Evolutionary conservation across 2,888 invertebrate genomes (phyloP), one percentile per base, ranked within the genome.

Genomic region (Lithophane socia): DNA sequence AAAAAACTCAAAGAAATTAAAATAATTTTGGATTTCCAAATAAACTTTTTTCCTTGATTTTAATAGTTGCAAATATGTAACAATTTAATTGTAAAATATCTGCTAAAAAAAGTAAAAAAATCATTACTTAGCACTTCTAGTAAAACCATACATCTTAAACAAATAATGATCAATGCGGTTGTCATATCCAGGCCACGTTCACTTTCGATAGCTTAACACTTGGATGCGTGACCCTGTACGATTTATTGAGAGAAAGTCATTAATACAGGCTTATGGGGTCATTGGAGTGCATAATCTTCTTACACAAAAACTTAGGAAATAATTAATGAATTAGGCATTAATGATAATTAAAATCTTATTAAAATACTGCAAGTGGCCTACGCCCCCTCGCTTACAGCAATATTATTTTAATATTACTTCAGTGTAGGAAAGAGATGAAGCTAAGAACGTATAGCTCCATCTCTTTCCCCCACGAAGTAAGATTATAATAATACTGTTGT

Each of bases 161-260:
- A 72, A 84, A 79, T 82, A 86, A 72, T 81, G 77, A 84, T 84
- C 88, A 90, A 90, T 90, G 91, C 88, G 79, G 90, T 76, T 85
- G 85, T 88, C 85, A 88, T 86, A 85, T 79, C 70, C 88, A 77
- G 87, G 85, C 71, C 80, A 87, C 87, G 83, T 77, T 87, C 87
- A 88, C 87, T 87, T 80, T 87, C 81, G 68, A 88, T 81, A 83
- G 69, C 65, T 75, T 80, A 79, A 44, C 79, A 72, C 86, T 82
- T 85, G 78, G 75, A 79, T 77, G 69, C 29, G 24, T 88, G 87
- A 82, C 87, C 87, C 87, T 87, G 87, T 60, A 70, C 83, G 75
- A 70, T 66, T 61, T 83, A 67, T 76, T 60, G 29, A 85, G 88
- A 87, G 87, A 87, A 87, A 87, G 87, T 85, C 83, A 77, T 78